Percentiles rank a stretch among this genome's conserved stretches.
Conservation (phyloP, 2,113 vertebrate species). For the Halcyon senegalensis region DNA sequence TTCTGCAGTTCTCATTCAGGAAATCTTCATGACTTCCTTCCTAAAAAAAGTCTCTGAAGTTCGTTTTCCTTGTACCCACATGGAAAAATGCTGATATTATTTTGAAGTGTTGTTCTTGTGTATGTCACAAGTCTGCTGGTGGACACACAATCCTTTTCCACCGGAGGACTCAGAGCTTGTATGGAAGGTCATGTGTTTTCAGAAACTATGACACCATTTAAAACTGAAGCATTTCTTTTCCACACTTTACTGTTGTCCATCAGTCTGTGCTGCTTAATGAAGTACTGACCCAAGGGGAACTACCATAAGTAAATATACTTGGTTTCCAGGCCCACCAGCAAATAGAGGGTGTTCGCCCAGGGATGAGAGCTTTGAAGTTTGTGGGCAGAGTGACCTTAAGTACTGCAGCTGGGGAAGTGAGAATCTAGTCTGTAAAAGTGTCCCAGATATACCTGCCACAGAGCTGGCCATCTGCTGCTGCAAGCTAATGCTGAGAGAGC, state of each 20-base stretch:
- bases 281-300: not conserved
- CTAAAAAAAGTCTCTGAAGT: not conserved
- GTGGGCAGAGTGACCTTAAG: not conserved
- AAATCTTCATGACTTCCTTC: not conserved
- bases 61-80: not conserved
- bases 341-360: not conserved
- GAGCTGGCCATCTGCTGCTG: not conserved
- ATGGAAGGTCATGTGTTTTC: not conserved
- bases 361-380: not conserved
- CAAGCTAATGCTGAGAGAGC: not conserved
- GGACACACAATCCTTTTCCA: not conserved
- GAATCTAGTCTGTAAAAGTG: not conserved
- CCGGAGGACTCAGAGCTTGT: not conserved
- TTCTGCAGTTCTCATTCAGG: not conserved
- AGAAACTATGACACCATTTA: not conserved
- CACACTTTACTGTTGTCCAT: rapidly evolving
- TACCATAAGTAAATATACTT: not conserved
- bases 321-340: not conserved
- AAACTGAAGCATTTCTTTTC: not conserved
- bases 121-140: not conserved
- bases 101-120: not conserved
- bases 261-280: not conserved
- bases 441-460: not conserved
- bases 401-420: not conserved
- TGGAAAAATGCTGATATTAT: rapidly evolving